Evolutionary conservation across 1,140 invertebrate genomes (phyloP).

Genomic region (Saccostrea glomerata): DNA sequence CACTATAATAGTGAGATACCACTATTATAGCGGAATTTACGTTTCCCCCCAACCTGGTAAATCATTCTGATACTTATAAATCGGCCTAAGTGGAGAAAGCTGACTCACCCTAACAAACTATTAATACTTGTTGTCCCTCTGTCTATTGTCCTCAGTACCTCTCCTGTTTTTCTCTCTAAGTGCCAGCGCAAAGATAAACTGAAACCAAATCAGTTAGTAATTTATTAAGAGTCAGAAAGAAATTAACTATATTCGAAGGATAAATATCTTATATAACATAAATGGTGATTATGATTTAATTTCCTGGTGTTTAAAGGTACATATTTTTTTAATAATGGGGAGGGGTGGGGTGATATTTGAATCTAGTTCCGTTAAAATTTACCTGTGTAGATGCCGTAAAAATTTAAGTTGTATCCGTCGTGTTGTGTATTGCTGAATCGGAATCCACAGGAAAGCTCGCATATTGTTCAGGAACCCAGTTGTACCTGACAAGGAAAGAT

Average conservation of each 20-base stretch:
- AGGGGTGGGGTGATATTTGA: not conserved
- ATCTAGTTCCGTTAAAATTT: constrained; percentile 75
- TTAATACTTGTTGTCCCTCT: constrained; percentile 96
- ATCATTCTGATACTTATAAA: not conserved
- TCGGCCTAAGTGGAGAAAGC: not conserved
- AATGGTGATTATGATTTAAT: no score
- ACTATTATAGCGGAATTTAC: no score
- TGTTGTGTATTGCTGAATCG: constrained; percentile 95
- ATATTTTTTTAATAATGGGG: not conserved
- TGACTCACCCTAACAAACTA: constrained; percentile 89
- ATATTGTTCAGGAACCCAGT: constrained; percentile 93
- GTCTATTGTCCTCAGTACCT: constrained; percentile 96
- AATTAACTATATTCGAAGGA: no score
- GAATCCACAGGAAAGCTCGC: constrained; percentile 94
- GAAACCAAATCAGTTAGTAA: constrained; percentile 27
- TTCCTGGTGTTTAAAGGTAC: not conserved
- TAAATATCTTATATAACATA: no score
- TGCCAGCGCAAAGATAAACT: constrained; percentile 87
- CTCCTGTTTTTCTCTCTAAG: constrained; percentile 93
- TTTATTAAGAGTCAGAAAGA: not conserved
- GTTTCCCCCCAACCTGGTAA: no score
- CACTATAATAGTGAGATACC: no score
- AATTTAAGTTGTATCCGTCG: constrained; percentile 91
- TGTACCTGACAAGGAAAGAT: constrained; percentile 64
- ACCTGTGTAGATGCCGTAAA: constrained; percentile 91